phyloP scores from a whole-genome alignment of 2,797 vertebrate genomes.

The Aulostomus chinensis region DNA sequence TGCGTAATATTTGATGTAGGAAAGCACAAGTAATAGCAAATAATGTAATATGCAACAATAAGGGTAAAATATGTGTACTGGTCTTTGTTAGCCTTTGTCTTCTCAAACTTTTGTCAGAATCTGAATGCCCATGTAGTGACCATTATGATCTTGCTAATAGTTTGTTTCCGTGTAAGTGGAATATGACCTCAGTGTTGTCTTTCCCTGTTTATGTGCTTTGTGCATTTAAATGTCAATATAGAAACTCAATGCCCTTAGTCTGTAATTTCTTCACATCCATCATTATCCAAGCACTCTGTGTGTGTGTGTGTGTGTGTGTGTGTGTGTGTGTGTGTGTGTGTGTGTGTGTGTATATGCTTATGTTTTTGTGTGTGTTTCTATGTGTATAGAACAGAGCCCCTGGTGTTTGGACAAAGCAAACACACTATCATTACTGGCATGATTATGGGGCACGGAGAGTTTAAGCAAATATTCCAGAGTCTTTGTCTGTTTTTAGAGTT shows the following conservation, averaged over 20 bases:
- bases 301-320: slow-evolving; percentile 31
- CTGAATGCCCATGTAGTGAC: no score
- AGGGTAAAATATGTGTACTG: no score
- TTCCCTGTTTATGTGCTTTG: slow-evolving; percentile 26
- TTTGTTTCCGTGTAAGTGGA: slow-evolving; percentile 19
- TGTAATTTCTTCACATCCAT: slow-evolving; percentile 66
- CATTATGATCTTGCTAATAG: no score
- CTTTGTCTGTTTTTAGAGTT: slow-evolving; percentile 73
- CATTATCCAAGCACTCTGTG: slow-evolving; percentile 33
- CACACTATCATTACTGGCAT: slow-evolving; percentile 74
- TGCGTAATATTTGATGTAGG: no score
- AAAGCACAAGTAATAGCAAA: no score
- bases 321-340: slow-evolving; percentile 51
- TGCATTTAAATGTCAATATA: slow-evolving; percentile 37
- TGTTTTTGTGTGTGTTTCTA: slow-evolving; percentile 45
- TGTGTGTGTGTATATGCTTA: no score
- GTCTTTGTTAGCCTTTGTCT: no score
- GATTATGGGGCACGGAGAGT: slow-evolving; percentile 77
- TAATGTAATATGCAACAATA: no score
- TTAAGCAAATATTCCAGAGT: slow-evolving; percentile 77
- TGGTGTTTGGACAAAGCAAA: slow-evolving; percentile 73
- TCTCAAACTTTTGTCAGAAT: no score
- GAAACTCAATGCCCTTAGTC: slow-evolving; percentile 18
- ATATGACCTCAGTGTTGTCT: slow-evolving; percentile 20
- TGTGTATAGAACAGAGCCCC: slow-evolving; percentile 64